Conservation (phyloP, 2,113 vertebrate species). For the Percina caprodes region DNA sequence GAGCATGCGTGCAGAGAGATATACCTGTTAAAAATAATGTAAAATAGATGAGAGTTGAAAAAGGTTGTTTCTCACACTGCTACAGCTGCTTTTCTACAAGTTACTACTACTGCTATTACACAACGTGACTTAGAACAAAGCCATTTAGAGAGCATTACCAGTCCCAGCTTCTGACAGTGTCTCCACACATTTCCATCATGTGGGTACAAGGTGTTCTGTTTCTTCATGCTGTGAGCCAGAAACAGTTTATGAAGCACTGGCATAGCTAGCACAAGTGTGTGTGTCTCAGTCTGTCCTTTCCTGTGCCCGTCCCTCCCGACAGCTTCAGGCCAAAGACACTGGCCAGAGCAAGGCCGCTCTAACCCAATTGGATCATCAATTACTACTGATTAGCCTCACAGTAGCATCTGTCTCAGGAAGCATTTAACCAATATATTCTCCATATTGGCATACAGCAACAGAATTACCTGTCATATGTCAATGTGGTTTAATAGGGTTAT, state of each 20-base stretch:
- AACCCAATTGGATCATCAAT: constrained; percentile 85
- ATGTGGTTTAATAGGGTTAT: constrained; percentile 78
- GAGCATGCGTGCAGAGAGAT: not conserved
- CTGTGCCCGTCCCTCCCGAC: constrained; percentile 44
- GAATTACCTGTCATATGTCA: constrained; percentile 82
- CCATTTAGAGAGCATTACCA: not conserved
- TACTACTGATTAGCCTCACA: constrained; percentile 84
- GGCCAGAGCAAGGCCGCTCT: constrained; percentile 76
- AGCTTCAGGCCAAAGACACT: constrained; percentile 71
- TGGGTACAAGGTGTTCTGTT: constrained; percentile 38
- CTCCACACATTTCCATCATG: constrained; percentile 27
- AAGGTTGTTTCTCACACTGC: not conserved
- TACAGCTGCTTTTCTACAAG: not conserved
- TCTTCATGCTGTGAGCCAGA: constrained; percentile 46
- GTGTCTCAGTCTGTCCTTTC: constrained; percentile 33
- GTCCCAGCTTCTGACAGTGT: not conserved
- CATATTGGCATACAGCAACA: constrained; percentile 77
- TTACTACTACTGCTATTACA: not conserved
- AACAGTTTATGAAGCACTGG: constrained; percentile 42
- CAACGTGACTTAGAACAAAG: not conserved
- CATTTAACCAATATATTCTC: constrained; percentile 84
- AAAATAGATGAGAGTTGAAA: not conserved
- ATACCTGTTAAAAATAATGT: not conserved
- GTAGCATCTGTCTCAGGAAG: constrained; percentile 85
- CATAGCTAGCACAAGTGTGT: constrained; percentile 19